Conservation (phyloP, 2,797 vertebrate genomes). For the Hipposideros larvatus region DNA sequence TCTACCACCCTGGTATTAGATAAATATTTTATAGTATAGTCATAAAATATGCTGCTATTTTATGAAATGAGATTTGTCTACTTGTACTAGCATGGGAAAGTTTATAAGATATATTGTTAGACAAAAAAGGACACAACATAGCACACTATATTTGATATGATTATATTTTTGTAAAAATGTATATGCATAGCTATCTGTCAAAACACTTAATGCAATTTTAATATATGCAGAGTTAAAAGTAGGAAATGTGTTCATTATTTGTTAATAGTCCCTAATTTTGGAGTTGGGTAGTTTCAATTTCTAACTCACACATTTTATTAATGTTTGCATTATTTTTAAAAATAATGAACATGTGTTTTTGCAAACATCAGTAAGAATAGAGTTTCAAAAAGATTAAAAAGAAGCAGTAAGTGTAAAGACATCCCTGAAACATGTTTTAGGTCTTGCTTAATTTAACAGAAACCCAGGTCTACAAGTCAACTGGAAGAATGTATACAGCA, state of each 20-base stretch:
- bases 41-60: neutral
- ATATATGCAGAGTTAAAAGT: neutral
- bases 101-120: neutral
- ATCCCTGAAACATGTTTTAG: conserved; percentile 39
- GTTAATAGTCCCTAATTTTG: neutral
- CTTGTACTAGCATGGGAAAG: neutral
- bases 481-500: conserved; percentile 5
- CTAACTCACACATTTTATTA: neutral
- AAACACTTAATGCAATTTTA: neutral
- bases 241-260: neutral
- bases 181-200: neutral
- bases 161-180: conserved; percentile 29
- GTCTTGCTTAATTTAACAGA: conserved; percentile 36
- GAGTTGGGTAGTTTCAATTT: conserved; percentile 1
- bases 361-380: neutral
- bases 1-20: neutral
- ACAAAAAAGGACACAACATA: neutral
- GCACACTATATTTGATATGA: neutral
- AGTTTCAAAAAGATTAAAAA: conserved; percentile 17
- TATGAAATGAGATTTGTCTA: conserved; percentile 31
- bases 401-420: neutral
- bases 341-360: neutral
- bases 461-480: neutral
- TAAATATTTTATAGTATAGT: neutral
- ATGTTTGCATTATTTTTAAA: neutral